These are phyloP conservation scores for Callimorpha dominula DNA, from an alignment of 2,888 invertebrate genomes.

Conservation along the genomic window DNA sequence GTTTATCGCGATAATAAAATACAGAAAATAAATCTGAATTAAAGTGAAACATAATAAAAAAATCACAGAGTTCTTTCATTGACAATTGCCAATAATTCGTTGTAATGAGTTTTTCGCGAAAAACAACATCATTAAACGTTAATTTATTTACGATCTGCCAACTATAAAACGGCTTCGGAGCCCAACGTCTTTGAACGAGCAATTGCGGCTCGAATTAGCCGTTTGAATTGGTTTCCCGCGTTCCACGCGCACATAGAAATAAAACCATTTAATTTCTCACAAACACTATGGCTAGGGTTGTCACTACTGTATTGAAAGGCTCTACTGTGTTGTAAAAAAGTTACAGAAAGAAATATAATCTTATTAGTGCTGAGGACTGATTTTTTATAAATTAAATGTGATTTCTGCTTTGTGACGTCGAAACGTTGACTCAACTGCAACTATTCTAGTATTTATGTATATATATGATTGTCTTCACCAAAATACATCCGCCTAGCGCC, in stretches of 20 bases:
- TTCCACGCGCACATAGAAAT: conserved; percentile 63
- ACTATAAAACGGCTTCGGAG: conserved; percentile 58
- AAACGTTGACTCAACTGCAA: too few relatives aligned
- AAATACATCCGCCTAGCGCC: too few relatives aligned
- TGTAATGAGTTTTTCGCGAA: conserved; percentile 55
- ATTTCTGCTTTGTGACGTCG: too few relatives aligned
- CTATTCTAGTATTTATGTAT: too few relatives aligned
- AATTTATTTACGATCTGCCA: conserved; percentile 77
- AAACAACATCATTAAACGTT: conserved; percentile 55
- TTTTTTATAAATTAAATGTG: too few relatives aligned
- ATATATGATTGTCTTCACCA: too few relatives aligned
- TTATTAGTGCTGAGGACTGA: too few relatives aligned
- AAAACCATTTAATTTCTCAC: conserved; percentile 59
- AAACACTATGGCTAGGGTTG: conserved; percentile 51
- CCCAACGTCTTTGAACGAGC: conserved; percentile 55
- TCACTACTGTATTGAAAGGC: too few relatives aligned
- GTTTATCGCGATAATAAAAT: conserved; percentile 26
- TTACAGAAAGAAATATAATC: too few relatives aligned
- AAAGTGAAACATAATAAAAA: conserved; percentile 31
- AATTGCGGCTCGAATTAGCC: conserved; percentile 78
- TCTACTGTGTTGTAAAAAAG: too few relatives aligned
- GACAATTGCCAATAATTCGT: conserved; percentile 57
- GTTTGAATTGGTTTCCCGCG: conserved; percentile 75
- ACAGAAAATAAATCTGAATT: conserved; percentile 33
- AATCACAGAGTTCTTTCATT: conserved; percentile 33